These are phyloP conservation scores for Boulengerochromis microlepis DNA, from an alignment of 2,113 vertebrate species.

Conservation along the genomic window DNA sequence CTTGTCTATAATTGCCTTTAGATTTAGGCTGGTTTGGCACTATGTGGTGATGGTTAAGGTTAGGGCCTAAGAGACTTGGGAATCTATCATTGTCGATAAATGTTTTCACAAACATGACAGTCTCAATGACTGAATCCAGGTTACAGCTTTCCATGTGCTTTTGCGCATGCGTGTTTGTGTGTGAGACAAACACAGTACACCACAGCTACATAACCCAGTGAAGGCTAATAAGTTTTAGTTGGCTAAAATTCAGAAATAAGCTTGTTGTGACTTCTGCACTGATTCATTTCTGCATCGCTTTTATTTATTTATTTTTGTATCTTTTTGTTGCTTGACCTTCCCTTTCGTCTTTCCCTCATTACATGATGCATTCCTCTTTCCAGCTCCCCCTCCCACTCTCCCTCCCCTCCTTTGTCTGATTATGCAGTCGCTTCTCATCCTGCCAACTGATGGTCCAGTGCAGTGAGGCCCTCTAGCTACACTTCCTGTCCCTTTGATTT, in stretches of 20 bases:
- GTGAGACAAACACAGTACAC: neutral
- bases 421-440: conserved; percentile 26
- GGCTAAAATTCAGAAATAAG: neutral
- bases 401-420: neutral
- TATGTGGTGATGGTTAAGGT: neutral
- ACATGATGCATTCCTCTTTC: neutral
- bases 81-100: neutral
- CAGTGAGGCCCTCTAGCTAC: conserved; percentile 31
- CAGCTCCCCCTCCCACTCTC: neutral
- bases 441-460: conserved; percentile 61
- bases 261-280: neutral
- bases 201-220: neutral
- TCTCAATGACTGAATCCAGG: neutral
- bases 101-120: neutral
- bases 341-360: neutral
- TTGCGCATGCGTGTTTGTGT: neutral
- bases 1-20: neutral
- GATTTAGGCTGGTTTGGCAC: neutral
- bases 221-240: neutral
- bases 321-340: neutral
- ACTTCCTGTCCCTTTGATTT: conserved; percentile 43
- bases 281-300: neutral
- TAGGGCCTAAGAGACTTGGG: neutral
- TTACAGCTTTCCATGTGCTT: neutral
- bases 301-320: neutral